These are phyloP conservation scores for Lepidurus apus DNA, from an alignment of 1,140 invertebrate genomes.

Conservation along the genomic window DNA sequence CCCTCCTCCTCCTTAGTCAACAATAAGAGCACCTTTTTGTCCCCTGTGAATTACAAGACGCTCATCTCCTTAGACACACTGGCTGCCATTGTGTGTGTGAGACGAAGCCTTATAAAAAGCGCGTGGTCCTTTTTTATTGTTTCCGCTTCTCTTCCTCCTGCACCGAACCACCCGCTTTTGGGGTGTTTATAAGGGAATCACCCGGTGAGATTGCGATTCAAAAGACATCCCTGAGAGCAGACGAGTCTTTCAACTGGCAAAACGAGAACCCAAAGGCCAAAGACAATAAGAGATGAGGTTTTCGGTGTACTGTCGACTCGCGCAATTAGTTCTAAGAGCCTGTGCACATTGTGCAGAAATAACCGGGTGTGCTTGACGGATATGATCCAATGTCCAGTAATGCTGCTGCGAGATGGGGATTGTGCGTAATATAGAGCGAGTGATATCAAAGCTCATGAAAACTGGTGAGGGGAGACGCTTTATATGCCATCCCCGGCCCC, in stretches of 20 bases:
- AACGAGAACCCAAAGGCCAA: background rate
- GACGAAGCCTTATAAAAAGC: too few relatives aligned
- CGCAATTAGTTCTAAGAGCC: constrained; percentile 10
- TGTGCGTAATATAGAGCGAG: background rate
- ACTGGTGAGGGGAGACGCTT: background rate
- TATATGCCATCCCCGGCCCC: background rate
- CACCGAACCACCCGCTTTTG: background rate
- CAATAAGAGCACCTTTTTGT: too few relatives aligned
- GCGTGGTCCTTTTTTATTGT: too few relatives aligned
- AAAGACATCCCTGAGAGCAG: background rate
- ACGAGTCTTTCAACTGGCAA: background rate
- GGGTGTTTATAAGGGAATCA: too few relatives aligned
- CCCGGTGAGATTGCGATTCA: background rate
- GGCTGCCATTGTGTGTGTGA: too few relatives aligned
- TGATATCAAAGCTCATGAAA: constrained; percentile 4
- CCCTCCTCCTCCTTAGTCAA: too few relatives aligned
- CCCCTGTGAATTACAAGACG: too few relatives aligned
- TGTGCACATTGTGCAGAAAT: background rate
- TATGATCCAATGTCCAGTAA: background rate
- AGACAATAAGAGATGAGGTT: background rate
- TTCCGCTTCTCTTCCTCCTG: background rate
- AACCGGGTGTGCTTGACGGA: constrained; percentile 13
- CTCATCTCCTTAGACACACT: too few relatives aligned
- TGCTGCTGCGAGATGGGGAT: background rate
- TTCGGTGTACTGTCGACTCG: background rate